Percentiles rank a stretch among this genome's conserved stretches.
Conservation (phyloP, 2,113 vertebrate species). For the Pterocles orientalis region DNA sequence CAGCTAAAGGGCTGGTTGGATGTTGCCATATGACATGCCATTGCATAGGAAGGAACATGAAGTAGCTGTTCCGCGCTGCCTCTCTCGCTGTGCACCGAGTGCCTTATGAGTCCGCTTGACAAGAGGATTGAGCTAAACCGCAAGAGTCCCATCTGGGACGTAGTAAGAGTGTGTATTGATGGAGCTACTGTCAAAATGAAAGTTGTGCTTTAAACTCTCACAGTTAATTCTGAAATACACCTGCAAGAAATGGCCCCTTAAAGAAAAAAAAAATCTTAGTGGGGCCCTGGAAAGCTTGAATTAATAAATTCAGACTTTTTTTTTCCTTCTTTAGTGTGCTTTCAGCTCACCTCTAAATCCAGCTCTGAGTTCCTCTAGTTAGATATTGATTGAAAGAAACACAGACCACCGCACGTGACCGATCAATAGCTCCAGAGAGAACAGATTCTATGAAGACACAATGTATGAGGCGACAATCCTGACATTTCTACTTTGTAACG, state of each 20-base stretch:
- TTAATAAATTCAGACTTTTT: neutral
- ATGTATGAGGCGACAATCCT: neutral
- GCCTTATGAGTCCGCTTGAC: neutral
- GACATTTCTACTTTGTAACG: accelerated
- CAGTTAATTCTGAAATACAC: neutral
- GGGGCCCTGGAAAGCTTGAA: neutral
- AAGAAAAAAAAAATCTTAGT: neutral
- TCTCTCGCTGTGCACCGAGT: neutral
- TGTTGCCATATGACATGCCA: neutral
- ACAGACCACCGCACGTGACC: neutral
- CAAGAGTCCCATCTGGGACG: neutral
- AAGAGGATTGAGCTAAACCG: neutral
- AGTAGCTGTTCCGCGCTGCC: neutral
- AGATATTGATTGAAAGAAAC: neutral
- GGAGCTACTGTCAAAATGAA: neutral
- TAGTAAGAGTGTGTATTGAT: neutral
- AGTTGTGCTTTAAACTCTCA: neutral
- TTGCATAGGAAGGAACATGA: neutral
- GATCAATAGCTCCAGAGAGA: neutral
- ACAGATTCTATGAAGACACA: neutral
- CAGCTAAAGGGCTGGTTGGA: neutral
- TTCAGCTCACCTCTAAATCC: neutral
- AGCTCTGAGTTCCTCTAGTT: neutral
- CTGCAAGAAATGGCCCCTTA: neutral
- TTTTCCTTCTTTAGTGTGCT: neutral